Percentiles rank a stretch among this genome's conserved stretches.
Evolutionary conservation across 2,888 invertebrate species (phyloP).

Genomic region (Melanchra persicariae): DNA sequence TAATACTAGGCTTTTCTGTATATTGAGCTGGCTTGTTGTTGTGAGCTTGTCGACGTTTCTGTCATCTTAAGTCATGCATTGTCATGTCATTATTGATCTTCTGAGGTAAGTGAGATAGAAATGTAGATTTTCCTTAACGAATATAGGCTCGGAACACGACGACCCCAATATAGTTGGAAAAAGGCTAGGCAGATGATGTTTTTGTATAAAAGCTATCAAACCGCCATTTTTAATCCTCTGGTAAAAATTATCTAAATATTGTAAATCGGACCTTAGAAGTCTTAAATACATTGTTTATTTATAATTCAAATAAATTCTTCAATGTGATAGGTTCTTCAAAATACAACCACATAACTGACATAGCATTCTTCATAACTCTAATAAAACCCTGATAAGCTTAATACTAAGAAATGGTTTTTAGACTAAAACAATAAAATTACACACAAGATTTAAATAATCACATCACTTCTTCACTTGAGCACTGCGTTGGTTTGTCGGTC

Average conservation of each 20-base stretch:
- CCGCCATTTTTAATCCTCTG: too few relatives aligned
- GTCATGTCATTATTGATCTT: constrained; percentile 4
- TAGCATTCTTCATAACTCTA: constrained; percentile 2
- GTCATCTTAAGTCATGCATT: constrained; percentile 13
- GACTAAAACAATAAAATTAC: constrained; percentile 37
- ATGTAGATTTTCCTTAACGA: background rate
- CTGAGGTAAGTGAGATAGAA: background rate
- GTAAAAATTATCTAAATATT: too few relatives aligned
- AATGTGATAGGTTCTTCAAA: background rate
- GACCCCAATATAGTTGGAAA: too few relatives aligned
- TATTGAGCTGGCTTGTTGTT: constrained; percentile 46
- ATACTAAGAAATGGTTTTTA: constrained; percentile 6
- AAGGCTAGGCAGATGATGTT: too few relatives aligned
- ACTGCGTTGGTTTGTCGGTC: constrained; percentile 16
- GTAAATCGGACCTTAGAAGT: too few relatives aligned
- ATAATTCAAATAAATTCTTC: background rate
- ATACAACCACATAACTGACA: background rate
- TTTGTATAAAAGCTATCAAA: too few relatives aligned
- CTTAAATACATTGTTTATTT: background rate
- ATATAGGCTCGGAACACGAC: background rate
- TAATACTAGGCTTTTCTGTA: constrained; percentile 57
- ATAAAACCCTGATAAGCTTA: background rate
- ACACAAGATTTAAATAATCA: background rate
- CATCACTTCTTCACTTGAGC: constrained; percentile 23
- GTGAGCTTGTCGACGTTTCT: constrained; percentile 24